Evolutionary conservation across 2,113 vertebrate genomes (phyloP), one percentile per base, ranked within the genome.

Genomic region (Collichthys lucidus): DNA sequence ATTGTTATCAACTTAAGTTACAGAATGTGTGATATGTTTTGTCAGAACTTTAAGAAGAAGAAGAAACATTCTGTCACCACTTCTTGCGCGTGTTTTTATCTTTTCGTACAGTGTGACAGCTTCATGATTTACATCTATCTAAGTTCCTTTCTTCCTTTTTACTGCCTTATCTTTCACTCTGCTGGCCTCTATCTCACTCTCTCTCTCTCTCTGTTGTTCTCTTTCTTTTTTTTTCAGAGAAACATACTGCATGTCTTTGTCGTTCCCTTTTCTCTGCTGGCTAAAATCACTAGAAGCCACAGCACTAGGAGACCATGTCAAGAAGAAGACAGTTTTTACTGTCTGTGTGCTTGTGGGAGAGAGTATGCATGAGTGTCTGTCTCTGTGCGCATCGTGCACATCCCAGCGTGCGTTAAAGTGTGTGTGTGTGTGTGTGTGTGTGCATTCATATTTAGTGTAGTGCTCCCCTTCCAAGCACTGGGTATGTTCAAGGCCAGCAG

Each of bases 401-500:
- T 40, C 35, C 35, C 29, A 77, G 46, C 64, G 31, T 52, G 35
- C 5, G 26, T 29, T 26, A 26, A 26, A 26, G 44, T 26, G 35
- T 35, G 35, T 71, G 64, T 29, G 65, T 42, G 22, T 71, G 8
- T 74, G 24, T 80, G 56, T 73, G 69, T 64, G 75, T 77, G 57
- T 79, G 70, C 60, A 50, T 86, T 73, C 62, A 57, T 62, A 76
- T 60, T 78, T 22, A 26, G 79, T 75, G 80, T 44, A 82, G 72
- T 72, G 59, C 78, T 86, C 61, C 50, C 49, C 77, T 82, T 89
- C 64, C 74, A 79, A 84, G 79, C 78, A 67, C 79, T 77, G 79
- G 74, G 77, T 77, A 84, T 85, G 76, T 91, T 89, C 88, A 91
- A 89, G 90, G 90, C 88, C 81, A 89, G 85, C 88, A 93, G 90